Base-by-base conservation (phyloP, 2,797 vertebrate genomes). In the Gouania willdenowi region DNA sequence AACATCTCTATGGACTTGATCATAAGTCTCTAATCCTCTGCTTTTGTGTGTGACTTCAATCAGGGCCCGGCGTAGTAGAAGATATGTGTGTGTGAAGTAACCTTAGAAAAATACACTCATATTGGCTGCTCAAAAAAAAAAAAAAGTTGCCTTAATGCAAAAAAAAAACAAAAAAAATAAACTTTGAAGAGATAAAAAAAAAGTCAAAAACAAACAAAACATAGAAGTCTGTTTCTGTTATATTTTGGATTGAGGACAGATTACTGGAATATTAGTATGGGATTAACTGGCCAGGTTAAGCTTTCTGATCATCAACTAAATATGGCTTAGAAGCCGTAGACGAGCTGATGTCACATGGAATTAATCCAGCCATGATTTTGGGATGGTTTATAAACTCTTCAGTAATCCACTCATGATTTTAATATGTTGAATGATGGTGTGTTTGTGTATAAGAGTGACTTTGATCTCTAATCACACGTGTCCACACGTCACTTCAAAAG, bases 251-350 rank as follows among this genome's bases (percentile, higher is more conserved):
- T 79, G 79, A 61, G 75, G 75, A 71, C 78, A 77, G 81, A 83
- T 86, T 79, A 84, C 43, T 37, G 57, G 59, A 81, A 79, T 82
- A 78, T 79, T 76, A 76, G 77, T 73, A 79, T 75, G 65, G 63
- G 78, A 83, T 84, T 81, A 68, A 73, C 61, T 39, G 63, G 49
- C 62, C 81, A 84, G 76, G 79, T 84, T 85, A 82, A 84, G 77
- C 76, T 57, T 58, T 80, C 82, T 81, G 64, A 80, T 82, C 76
- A 37, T 81, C 77, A 78, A 78, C 57, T 80, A 83, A 83, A 82
- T 82, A 80, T 81, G 81, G 77, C 42, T 85, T 82, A 82, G 71
- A 62, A 74, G 49, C 57, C 4, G 10, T 69, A 51, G 76, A 76
- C 55, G 22, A 79, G 67, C 59, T 64, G 66, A 79, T 81, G 76